Evolutionary conservation across 1,140 invertebrate genomes (phyloP), one percentile per base, ranked within the genome.

Genomic region (Caenorhabditis elegans): DNA sequence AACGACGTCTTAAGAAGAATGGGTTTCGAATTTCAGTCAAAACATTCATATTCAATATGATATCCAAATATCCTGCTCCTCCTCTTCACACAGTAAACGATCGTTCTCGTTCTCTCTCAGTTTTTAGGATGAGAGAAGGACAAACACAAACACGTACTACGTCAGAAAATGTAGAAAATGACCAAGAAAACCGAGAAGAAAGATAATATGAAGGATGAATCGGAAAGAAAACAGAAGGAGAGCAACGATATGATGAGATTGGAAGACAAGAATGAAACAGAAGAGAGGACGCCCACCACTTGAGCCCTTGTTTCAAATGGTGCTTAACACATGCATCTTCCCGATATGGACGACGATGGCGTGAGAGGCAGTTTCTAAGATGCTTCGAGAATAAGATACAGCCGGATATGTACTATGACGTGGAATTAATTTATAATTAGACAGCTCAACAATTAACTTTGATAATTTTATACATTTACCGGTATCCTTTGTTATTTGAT

Each of bases 1-100:
- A 28, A n/a, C 28, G 28, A 34, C 55, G 13, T 65, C 34, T 34
- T 34, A 8, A 22, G 15, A 28, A 43, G 60, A 39, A 39, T 39
- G 19, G 60, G 60, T 24, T 31, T 70, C 60, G n/a, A 70, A 70
- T 70, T 70, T 70, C 60, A 70, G 60, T 70, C 34, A 70, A 70
- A 70, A 70, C 60, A 70, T 70, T 19, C 60, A 70, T 70, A 70
- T 39, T 70, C 60, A 70, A 70, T 70, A 70, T 70, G 60, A 70
- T 70, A 55, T 55, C 17, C 51, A 24, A 17, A 55, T 26, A 70
- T 39, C 28, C n/a, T n/a, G n/a, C n/a, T n/a, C n/a, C n/a, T 17
- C 34, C 60, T 43, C 39, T 15, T 5, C 39, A 5, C 5, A 70
- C 31, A 39, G 60, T 70, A 70, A 70, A 70, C 60, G 60, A 70